Percentiles rank a stretch among this genome's conserved stretches.
These are phyloP conservation scores for Chaenocephalus aceratus DNA, from an alignment of 2,113 vertebrate species.

Conservation along the genomic window DNA sequence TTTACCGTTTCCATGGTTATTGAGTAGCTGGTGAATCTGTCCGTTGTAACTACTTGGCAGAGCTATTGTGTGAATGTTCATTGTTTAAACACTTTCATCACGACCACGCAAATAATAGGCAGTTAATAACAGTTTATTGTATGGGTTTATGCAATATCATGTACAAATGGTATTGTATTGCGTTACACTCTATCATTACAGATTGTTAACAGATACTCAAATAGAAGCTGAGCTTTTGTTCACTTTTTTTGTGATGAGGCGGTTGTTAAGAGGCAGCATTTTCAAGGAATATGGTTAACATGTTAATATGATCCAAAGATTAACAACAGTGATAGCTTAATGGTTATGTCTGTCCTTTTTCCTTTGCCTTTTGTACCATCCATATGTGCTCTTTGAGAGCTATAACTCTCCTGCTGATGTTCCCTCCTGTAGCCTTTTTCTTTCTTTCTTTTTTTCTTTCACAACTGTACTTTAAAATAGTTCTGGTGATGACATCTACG, in stretches of 20 bases:
- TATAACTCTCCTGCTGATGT: background rate
- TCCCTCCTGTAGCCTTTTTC: background rate
- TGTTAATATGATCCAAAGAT: background rate
- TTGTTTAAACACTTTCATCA: slow-evolving; percentile 11
- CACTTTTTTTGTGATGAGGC: background rate
- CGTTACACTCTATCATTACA: background rate
- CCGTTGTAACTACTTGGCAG: background rate
- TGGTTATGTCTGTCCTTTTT: background rate
- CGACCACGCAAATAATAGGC: background rate
- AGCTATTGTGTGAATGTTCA: slow-evolving; percentile 1
- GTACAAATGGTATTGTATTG: slow-evolving; percentile 3
- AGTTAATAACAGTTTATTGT: slow-evolving; percentile 11
- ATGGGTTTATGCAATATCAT: slow-evolving; percentile 1
- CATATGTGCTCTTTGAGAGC: background rate
- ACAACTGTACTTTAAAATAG: slow-evolving; percentile 37
- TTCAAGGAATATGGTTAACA: background rate
- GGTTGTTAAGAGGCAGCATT: background rate
- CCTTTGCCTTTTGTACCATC: background rate
- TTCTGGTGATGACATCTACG: slow-evolving; percentile 7
- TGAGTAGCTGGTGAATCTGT: slow-evolving; percentile 18
- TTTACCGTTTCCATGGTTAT: slow-evolving; percentile 54
- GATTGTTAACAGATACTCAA: background rate
- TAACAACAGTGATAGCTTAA: background rate
- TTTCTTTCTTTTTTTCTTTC: background rate
- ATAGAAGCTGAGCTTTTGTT: background rate